These are phyloP conservation scores for Enchytraeus crypticus DNA, from an alignment of 2,888 invertebrate genomes.

Conservation along the genomic window DNA sequence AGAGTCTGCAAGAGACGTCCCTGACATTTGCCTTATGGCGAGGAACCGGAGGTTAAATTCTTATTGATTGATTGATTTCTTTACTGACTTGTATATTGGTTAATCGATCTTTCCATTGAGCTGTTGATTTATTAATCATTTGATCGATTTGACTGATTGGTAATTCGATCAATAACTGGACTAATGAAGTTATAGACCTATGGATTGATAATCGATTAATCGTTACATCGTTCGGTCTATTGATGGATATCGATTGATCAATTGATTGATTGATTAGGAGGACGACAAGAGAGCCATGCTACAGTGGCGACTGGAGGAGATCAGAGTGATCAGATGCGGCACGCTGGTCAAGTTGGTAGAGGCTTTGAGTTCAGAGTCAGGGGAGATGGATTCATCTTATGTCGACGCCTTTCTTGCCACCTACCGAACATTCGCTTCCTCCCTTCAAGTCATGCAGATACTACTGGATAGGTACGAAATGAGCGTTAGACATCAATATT, in stretches of 20 bases:
- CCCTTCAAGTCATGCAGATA: conserved; percentile 72
- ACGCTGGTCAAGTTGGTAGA: conserved; percentile 87
- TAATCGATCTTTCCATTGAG: too few species aligned
- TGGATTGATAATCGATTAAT: too few species aligned
- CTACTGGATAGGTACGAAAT: conserved; percentile 57
- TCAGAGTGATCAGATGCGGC: conserved; percentile 70
- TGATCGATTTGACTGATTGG: too few species aligned
- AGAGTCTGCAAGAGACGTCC: too few species aligned
- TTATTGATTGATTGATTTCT: too few species aligned
- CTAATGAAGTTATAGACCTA: too few species aligned
- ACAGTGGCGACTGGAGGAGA: conserved; percentile 66
- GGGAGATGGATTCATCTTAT: conserved; percentile 92
- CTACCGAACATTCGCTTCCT: conserved; percentile 80
- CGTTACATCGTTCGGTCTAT: not conserved
- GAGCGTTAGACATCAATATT: not conserved
- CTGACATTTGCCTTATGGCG: too few species aligned
- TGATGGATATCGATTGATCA: not conserved
- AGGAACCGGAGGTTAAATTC: too few species aligned
- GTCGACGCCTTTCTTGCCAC: conserved; percentile 92
- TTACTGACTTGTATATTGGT: too few species aligned
- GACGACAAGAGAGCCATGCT: conserved; percentile 56
- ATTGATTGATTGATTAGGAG: not conserved
- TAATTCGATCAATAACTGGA: too few species aligned
- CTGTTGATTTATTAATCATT: too few species aligned
- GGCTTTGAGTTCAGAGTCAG: conserved; percentile 83